Conservation (phyloP, 2,797 vertebrate genomes). For the Gallinago stenura region DNA sequence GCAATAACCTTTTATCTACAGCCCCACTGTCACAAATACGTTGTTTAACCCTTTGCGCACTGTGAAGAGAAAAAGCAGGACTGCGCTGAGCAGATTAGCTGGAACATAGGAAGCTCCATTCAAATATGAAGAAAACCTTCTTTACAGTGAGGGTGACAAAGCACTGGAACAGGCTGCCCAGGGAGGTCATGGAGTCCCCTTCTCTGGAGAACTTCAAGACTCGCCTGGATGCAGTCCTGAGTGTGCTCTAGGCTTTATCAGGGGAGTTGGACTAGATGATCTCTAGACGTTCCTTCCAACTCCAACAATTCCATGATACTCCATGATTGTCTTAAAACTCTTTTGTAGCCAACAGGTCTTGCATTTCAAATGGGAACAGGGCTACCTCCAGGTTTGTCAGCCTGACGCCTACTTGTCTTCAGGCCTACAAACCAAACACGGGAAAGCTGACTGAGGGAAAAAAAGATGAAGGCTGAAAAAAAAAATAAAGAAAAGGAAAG, state of each 20-base stretch:
- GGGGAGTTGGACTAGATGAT: too few relatives aligned
- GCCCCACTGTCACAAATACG: not conserved
- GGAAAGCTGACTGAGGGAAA: not conserved
- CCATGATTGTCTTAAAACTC: constrained; percentile 6
- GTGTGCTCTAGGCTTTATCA: too few relatives aligned
- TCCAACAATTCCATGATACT: too few relatives aligned
- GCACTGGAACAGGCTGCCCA: too few relatives aligned
- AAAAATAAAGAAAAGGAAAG: constrained; percentile 12
- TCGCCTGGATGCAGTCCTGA: too few relatives aligned
- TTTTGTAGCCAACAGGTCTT: constrained; percentile 24
- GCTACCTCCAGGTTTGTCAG: constrained; percentile 12
- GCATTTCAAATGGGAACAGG: constrained; percentile 48
- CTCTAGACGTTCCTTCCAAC: too few relatives aligned
- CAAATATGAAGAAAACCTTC: too few relatives aligned
- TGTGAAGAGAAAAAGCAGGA: not conserved
- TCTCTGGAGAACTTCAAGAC: too few relatives aligned
- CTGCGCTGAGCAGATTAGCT: not conserved
- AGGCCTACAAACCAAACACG: not conserved
- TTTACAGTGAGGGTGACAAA: too few relatives aligned
- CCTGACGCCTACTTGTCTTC: not conserved
- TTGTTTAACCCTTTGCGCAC: constrained; percentile 22
- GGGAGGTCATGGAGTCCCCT: too few relatives aligned
- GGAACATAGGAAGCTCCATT: too few relatives aligned
- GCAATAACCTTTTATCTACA: constrained; percentile 39
- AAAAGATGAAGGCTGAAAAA: not conserved